Percentiles rank a stretch among this genome's conserved stretches.
Evolutionary conservation across 2,797 vertebrate genomes (phyloP).

Genomic region (Rhinella marina): DNA sequence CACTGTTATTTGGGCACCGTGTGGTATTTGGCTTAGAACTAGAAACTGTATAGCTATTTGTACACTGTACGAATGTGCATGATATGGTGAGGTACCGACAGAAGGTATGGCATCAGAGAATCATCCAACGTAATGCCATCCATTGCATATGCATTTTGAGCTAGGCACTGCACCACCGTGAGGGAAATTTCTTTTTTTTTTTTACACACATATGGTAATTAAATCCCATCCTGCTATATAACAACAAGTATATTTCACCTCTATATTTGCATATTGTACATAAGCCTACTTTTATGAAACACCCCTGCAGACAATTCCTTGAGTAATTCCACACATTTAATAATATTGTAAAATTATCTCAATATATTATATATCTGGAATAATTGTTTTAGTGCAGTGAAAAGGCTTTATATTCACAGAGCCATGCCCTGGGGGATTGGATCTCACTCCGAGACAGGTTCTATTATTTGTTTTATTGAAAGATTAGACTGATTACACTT

Average conservation of each 20-base stretch:
- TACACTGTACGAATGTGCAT: too few species aligned
- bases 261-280: constrained; percentile 11
- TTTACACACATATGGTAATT: neutral
- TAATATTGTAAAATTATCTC: constrained; percentile 58
- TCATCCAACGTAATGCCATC: neutral
- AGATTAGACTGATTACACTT: constrained; percentile 63
- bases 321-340: constrained; percentile 44
- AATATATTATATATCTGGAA: constrained; percentile 51
- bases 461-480: constrained; percentile 78
- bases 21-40: neutral
- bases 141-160: neutral
- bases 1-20: neutral
- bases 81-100: neutral
- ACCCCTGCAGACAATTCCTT: constrained; percentile 48
- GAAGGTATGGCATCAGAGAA: neutral
- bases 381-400: constrained; percentile 67
- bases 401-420: constrained; percentile 68
- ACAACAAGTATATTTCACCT: neutral
- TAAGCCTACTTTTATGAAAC: constrained; percentile 55
- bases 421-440: constrained; percentile 75
- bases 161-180: too few species aligned
- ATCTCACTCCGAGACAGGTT: constrained; percentile 78
- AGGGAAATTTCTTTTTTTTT: too few species aligned
- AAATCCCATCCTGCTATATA: neutral
- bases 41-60: too few species aligned